Base-by-base conservation (phyloP, 2,888 invertebrate genomes). In the Omphaloscelis lunosa region DNA sequence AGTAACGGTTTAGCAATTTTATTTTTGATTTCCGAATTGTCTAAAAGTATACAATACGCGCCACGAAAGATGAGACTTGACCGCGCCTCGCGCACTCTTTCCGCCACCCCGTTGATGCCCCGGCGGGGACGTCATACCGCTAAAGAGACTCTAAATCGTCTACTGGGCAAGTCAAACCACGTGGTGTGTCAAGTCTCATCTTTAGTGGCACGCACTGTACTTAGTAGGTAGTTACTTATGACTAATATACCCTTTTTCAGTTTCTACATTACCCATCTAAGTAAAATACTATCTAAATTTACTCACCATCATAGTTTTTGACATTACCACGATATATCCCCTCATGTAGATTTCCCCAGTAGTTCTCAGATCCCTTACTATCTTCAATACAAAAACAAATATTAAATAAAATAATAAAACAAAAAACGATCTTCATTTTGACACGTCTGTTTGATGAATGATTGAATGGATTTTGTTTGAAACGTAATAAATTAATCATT, bases 391-490 rank as follows among this genome's bases (percentile, higher is more conserved):
- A 61, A n/a, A 0, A 23, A 23, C 65, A 77, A 83, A 79, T 9
- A 58, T 56, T 6, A 34, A 70, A 70, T 39, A 79, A 66, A 61
- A 79, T 0, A 79, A 83, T 27, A 34, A 80, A 70, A 83, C 71
- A 66, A 48, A 51, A 15, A 0, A 56, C 34, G 11, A 27, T 20
- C 70, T 79, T 70, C 80, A 83, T 80, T 34, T 23, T 77, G 29
- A 62, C 17, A 58, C 56, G 12, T 29, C 27, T 41, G 2, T 48
- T 20, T 41, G 27, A 66, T 23, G 7, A 62, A 17, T 66, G 61
- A 66, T 67, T 41, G 20, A 56, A 51, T 20, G 6, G 0, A 29
- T 41, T 48, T 17, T 8, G n/a, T 7, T 51, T 56, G 4, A 48
- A 62, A 9, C 23, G 6, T 23, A 77, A n/a, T 56, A 56, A 48